Conservation (phyloP, 1,140 invertebrate species). For the Drosophila prosaltans region DNA sequence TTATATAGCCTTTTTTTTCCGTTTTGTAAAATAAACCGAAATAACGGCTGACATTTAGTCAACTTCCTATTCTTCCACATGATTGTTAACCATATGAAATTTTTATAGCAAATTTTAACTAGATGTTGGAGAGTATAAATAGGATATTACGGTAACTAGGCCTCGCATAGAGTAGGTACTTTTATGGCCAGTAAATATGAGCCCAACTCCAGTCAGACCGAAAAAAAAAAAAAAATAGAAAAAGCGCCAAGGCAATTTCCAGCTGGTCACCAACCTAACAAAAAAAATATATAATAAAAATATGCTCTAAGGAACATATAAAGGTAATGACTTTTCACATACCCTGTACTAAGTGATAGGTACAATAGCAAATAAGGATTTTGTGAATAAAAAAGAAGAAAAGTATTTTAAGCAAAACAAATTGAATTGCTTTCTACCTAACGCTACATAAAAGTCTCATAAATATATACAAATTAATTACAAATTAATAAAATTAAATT, state of each 20-base stretch:
- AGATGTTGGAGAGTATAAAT: not conserved
- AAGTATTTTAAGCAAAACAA: too few relatives aligned
- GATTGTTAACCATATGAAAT: not conserved
- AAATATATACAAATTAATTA: too few relatives aligned
- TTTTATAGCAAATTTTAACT: not conserved
- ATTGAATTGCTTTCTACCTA: too few relatives aligned
- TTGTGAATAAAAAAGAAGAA: too few relatives aligned
- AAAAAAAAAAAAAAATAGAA: too few relatives aligned
- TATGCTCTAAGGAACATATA: not conserved
- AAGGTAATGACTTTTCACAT: not conserved
- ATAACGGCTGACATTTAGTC: not conserved
- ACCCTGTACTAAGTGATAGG: not conserved
- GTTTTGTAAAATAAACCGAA: too few relatives aligned
- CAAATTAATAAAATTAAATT: too few relatives aligned
- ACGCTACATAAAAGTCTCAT: too few relatives aligned
- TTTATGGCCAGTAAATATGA: too few relatives aligned
- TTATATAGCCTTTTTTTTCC: not conserved
- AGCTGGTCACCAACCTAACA: slow-evolving; percentile 67
- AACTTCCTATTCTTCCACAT: not conserved
- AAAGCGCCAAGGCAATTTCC: slow-evolving; percentile 54
- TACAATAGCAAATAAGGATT: too few relatives aligned
- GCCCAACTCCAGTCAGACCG: too few relatives aligned
- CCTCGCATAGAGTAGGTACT: not conserved
- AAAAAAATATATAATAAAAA: slow-evolving; percentile 55
- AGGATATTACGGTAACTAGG: not conserved